Evolutionary conservation across 1,140 invertebrate species (phyloP), one percentile per base, ranked within the genome.

Genomic region (Mesaphorura yosii): DNA sequence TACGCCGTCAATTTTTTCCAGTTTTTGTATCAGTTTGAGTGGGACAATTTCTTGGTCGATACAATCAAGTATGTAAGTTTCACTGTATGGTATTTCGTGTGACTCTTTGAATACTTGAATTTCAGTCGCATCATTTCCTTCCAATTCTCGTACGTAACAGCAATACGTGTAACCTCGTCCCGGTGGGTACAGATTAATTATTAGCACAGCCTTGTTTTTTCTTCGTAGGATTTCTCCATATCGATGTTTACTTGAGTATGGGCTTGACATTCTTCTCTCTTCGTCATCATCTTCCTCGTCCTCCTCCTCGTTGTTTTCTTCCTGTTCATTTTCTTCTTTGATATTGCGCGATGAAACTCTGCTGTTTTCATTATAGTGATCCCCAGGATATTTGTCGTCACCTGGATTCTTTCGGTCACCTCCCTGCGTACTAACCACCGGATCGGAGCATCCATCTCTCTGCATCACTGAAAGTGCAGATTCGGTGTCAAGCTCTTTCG

Each of bases 1-100:
- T 2, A 55, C 31, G 6, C 45, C 53, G 44, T 47, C 10, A 1
- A 14, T 15, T 17, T 55, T 45, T 42, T 62, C 55, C 2, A 58
- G 44, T 34, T 47, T 44, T 12, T 27, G 15, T 6, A 62, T n/a
- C 22, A 62, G 19, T 42, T 49, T 56, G 12, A 19, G 44, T n/a
- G 60, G 60, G 28, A 62, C 46, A 27, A 44, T 42, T 44, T 55
- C 51, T 27, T 27, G 50, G 37, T 62, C 55, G 5, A 62, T 44
- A 28, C 44, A 56, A 49, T 59, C 54, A 14, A 62, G 27, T 20
- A 62, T 27, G 34, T 62, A 62, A 17, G 42, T 27, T 34, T 62
- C 60, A 26, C 26, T 37, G 37, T 59, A 62, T 4, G 60, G 60
- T 23, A 62, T 57, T 17, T 54, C 19, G 34, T 62, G 60, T 22